A percentile compares a stretch with the other conserved stretches of the same genome.
These are phyloP conservation scores for Coendou prehensilis DNA, from an alignment of 2,797 vertebrate species.

Conservation along the genomic window DNA sequence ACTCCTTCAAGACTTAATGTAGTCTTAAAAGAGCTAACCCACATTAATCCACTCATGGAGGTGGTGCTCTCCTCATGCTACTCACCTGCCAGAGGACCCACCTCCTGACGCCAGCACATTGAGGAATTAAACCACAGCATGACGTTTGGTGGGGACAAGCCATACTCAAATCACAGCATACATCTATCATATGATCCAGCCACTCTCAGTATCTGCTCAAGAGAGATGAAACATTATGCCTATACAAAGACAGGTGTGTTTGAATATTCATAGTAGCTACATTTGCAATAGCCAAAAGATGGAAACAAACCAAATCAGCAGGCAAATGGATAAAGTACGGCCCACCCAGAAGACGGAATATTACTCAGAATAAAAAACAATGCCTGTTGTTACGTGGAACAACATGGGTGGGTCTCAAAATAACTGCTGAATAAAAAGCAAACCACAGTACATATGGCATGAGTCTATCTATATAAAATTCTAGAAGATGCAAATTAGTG, in stretches of 20 bases:
- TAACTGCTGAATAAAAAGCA: neutral
- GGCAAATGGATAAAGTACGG: neutral
- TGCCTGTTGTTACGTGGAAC: neutral
- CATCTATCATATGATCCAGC: neutral
- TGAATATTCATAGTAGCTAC: neutral
- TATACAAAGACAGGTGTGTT: neutral
- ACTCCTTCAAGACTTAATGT: neutral
- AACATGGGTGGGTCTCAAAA: neutral
- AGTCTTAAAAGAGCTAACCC: neutral
- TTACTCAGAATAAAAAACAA: neutral
- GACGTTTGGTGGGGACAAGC: neutral
- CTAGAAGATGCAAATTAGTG: neutral
- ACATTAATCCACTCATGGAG: neutral
- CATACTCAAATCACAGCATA: neutral
- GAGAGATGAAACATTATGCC: neutral
- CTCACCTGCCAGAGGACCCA: neutral
- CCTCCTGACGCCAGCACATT: neutral
- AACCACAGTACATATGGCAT: neutral
- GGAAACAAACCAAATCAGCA: neutral
- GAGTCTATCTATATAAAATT: neutral
- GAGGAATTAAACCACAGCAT: neutral
- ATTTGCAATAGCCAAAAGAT: neutral
- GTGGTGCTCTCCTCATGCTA: neutral
- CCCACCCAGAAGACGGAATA: neutral
- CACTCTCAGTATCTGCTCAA: too few relatives aligned